Evolutionary conservation across 2,888 invertebrate genomes (phyloP), one percentile per base, ranked within the genome.

Genomic region (Notodonta ziczac): DNA sequence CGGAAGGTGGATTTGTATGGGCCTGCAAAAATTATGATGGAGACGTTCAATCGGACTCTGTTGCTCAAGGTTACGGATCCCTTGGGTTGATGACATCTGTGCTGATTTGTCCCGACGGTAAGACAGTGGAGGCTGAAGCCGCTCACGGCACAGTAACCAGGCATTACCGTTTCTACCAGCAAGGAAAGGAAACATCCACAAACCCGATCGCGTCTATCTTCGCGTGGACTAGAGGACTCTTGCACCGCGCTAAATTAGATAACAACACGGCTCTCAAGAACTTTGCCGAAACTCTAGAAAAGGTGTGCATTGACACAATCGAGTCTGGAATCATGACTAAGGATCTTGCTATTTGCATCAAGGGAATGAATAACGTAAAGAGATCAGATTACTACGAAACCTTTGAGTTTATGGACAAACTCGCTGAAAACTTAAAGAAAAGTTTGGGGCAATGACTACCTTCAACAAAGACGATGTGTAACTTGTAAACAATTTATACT

Each of bases 11-110:
- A 52, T 99, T 99, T 88, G 99, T 99, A 0, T 99, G 99, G 99
- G 99, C 99, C 9, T 99, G 99, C 90, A 99, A 99, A 89, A 99
- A 99, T 90, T 99, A 99, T 86, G 99, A 99, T 83, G 99, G 99
- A 52, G 99, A 99, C 90, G 99, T 99, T 0, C 99, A 99, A 89
- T 99, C 98, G 0, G 99, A 99, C 89, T 98, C 98, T 0, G 98
- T 99, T 40, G 99, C 99, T 64, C 99, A 99, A 92, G 99, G 99
- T 44, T 98, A 97, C 77, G 98, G 99, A 13, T 99, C 99, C 0
- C 94, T 99, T 63, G 99, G 99, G 73, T 95, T 99, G 74, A 99
- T 99, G 99, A 99, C 99, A 0, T 99, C 98, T 13, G 99, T 99
- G 1, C 94, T 99, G 52, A 90, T 99, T 60, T 99, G 98, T 83